Evolutionary conservation across 2,113 vertebrate species (phyloP).

Genomic region (Himantopus leucocephalus): DNA sequence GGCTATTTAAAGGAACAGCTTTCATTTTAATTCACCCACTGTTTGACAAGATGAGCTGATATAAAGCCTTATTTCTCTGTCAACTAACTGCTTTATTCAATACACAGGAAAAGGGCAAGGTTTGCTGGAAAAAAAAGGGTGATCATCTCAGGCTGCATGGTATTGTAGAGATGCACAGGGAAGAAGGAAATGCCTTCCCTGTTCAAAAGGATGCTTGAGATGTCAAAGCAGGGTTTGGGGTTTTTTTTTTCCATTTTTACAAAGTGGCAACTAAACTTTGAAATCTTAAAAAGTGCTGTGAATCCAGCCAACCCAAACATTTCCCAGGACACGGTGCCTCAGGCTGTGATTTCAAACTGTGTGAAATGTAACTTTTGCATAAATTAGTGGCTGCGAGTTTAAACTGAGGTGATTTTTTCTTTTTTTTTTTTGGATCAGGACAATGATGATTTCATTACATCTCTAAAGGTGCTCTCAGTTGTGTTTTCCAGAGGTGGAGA

Average conservation of each 20-base stretch:
- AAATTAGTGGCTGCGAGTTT: neutral
- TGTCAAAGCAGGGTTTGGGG: neutral
- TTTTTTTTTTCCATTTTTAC: neutral
- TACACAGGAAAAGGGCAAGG: neutral
- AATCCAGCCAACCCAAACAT: neutral
- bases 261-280: neutral
- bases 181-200: neutral
- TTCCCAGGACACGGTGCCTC: neutral
- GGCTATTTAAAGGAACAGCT: neutral
- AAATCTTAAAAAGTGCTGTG: neutral
- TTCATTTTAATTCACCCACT: neutral
- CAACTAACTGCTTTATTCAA: neutral
- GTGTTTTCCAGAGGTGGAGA: neutral
- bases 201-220: neutral
- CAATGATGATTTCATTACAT: neutral
- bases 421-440: neutral
- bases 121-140: neutral
- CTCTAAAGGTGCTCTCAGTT: neutral
- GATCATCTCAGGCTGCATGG: accelerated
- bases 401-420: neutral
- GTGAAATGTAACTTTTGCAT: neutral
- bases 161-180: neutral
- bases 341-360: neutral
- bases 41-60: neutral
- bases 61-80: neutral